Percentiles rank a stretch among this genome's conserved stretches.
These are phyloP conservation scores for Isurus oxyrinchus DNA, from an alignment of 2,113 vertebrate genomes.

Conservation along the genomic window DNA sequence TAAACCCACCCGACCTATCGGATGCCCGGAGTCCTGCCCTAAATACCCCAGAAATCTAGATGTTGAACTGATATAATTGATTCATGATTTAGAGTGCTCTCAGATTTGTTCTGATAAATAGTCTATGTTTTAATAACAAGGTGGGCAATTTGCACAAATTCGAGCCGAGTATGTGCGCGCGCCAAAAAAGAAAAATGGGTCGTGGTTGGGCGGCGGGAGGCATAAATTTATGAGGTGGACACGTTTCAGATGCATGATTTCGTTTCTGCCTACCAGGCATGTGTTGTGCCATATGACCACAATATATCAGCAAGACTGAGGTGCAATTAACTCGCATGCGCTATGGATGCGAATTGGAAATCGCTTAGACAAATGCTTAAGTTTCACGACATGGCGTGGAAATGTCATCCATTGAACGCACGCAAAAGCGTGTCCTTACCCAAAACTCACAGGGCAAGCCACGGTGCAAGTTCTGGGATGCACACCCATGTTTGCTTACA, in stretches of 20 bases:
- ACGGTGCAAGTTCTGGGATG: neutral
- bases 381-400: neutral
- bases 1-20: neutral
- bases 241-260: neutral
- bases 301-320: too few relatives aligned
- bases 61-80: neutral
- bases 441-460: neutral
- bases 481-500: neutral
- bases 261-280: neutral
- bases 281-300: neutral
- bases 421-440: neutral
- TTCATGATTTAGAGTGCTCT: neutral
- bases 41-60: neutral
- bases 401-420: neutral
- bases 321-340: neutral
- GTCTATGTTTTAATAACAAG: neutral
- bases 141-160: neutral
- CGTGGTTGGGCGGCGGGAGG: too few relatives aligned
- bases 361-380: neutral
- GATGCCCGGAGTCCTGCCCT: neutral
- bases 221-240: neutral
- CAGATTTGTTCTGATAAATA: conserved; percentile 17
- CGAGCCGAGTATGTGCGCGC: neutral
- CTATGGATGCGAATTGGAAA: neutral
- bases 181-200: neutral